These are phyloP conservation scores for Procambarus virginalis DNA, from an alignment of 1,140 invertebrate species.

Conservation along the genomic window DNA sequence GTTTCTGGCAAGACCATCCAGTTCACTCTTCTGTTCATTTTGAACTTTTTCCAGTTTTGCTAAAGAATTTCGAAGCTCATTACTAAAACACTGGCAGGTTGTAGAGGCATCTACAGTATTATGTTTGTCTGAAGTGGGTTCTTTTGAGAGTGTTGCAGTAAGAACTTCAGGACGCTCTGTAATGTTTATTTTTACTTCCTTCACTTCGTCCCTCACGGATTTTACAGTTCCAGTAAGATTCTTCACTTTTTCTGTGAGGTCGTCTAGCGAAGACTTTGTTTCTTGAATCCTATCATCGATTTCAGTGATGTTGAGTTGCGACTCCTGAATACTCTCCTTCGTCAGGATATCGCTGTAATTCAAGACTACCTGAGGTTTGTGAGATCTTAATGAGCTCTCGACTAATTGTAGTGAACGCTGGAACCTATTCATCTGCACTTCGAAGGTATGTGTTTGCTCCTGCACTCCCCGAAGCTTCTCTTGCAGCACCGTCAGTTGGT, in stretches of 20 bases:
- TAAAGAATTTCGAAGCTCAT: background rate
- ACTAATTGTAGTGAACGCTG: background rate
- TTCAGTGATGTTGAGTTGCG: background rate
- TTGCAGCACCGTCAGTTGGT: background rate
- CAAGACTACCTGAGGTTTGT: background rate
- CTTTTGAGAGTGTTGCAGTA: background rate
- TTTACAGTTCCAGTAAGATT: constrained; percentile 19
- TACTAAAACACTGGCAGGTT: constrained; percentile 19
- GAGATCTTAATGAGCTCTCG: background rate
- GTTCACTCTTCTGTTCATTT: background rate
- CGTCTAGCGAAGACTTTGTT: background rate
- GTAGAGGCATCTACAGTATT: background rate
- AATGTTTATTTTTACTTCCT: constrained; percentile 4
- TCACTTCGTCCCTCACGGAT: constrained; percentile 6
- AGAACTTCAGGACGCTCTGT: background rate
- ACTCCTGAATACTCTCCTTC: background rate
- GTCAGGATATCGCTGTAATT: background rate
- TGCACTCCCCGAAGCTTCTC: constrained; percentile 8
- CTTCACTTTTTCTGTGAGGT: background rate
- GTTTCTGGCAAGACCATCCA: background rate
- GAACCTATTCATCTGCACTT: background rate
- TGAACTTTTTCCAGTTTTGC: constrained; percentile 20
- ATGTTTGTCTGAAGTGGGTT: background rate
- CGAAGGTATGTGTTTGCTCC: background rate
- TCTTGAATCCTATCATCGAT: background rate